A percentile compares a stretch with the other conserved stretches of the same genome.
phyloP scores from a whole-genome alignment of 2,888 invertebrate genomes.

The Lacanobia oleracea region DNA sequence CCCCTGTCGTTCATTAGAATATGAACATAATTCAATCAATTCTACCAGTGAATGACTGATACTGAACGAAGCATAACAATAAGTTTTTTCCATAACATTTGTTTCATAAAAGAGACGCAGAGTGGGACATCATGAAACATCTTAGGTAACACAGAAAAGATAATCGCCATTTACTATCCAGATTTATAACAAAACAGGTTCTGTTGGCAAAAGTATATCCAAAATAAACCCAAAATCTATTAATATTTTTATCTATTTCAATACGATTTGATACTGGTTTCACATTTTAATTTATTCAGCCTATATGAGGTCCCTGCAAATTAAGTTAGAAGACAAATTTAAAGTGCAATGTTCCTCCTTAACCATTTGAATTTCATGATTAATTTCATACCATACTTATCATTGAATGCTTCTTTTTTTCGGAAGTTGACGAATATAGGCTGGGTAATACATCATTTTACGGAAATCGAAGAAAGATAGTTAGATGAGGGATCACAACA shows the following conservation, averaged over 20 bases:
- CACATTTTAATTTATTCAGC: no score
- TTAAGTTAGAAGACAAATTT: no score
- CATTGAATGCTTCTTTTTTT: neutral
- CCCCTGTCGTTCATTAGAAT: no score
- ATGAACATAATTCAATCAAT: no score
- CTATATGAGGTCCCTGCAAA: no score
- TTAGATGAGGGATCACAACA: no score
- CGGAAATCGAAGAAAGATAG: no score
- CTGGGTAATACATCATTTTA: neutral
- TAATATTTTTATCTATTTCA: neutral
- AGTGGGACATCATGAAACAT: slow-evolving; percentile 28
- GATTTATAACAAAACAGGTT: slow-evolving; percentile 39
- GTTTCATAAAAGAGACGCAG: slow-evolving; percentile 35
- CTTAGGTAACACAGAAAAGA: slow-evolving; percentile 36
- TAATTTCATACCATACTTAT: neutral
- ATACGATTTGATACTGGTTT: slow-evolving; percentile 42
- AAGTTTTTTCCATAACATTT: slow-evolving; percentile 36
- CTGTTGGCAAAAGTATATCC: slow-evolving; percentile 44
- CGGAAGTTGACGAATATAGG: neutral
- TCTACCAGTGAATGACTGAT: no score
- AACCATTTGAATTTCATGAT: neutral
- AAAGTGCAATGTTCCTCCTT: no score
- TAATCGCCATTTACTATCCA: slow-evolving; percentile 27
- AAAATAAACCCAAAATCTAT: slow-evolving; percentile 43
- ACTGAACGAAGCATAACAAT: no score